Base-by-base conservation (phyloP, 2,888 invertebrate genomes). In the Drosophila tanythrix region DNA sequence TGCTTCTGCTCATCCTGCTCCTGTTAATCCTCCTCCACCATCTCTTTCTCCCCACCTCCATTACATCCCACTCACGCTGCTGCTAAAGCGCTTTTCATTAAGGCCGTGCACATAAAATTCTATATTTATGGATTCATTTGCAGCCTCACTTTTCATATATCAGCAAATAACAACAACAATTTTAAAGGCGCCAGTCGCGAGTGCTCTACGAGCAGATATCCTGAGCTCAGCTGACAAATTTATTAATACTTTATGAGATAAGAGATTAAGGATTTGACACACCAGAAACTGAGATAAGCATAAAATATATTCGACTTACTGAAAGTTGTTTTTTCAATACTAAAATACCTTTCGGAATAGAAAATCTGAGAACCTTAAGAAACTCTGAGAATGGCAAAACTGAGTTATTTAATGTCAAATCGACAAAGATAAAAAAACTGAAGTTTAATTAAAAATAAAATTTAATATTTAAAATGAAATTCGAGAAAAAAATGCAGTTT, bases 91-190 rank as follows among this genome's bases (percentile, higher is more conserved):
- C 79, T 74, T 87, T 84, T 84, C 88, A 84, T 85, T 88, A 85
- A 79, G 73, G 68, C 81, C 40, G 60, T 74, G 74, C 73, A 71
- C 74, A 84, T 85, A 74, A 84, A 87, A 69, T 81, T 74, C 68
- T 75, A 61, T 85, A 85, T 71, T 88, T 85, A 85, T 79, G 65
- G 66, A 81, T 83, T 81, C 75, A 75, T 79, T 79, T 66, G 62
- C 72, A 59, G 60, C 63, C 68, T 72, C 61, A 67, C 62, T 62
- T 69, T 73, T 55, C 56, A 64, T 70, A 33, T 52, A 52, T 38
- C 48, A 64, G 21, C 43, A 56, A 35, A 56, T 29, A 15, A 21
- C 25, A 15, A 5, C 21, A 25, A 29, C 58, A 25, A 13, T 25
- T 46, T 25, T 1, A 25, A 25, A 46, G 15, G 8, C 7, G 15